These are phyloP conservation scores for Venusia cambrica DNA, from an alignment of 2,888 invertebrate genomes.

Conservation along the genomic window DNA sequence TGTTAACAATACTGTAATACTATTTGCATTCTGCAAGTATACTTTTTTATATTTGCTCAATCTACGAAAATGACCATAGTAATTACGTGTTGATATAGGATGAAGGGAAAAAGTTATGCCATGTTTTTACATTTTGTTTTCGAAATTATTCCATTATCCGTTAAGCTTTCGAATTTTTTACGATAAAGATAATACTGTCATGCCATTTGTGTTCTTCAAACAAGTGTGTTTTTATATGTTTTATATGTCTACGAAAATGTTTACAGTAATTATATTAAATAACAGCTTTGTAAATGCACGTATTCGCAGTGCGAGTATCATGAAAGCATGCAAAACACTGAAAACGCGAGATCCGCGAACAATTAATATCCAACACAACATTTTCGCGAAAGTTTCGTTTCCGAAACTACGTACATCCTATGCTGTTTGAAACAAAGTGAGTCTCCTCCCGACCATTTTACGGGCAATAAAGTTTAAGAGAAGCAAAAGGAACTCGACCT, in stretches of 20 bases:
- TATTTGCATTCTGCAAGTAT: slow-evolving; percentile 34
- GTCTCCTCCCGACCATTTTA: slow-evolving; percentile 61
- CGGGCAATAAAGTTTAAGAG: slow-evolving; percentile 54
- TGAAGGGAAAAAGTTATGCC: slow-evolving; percentile 50
- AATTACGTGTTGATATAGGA: slow-evolving; percentile 43
- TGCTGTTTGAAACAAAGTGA: slow-evolving; percentile 59
- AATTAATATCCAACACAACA: slow-evolving; percentile 68
- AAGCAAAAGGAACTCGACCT: slow-evolving; percentile 43
- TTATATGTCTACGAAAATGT: slow-evolving; percentile 30
- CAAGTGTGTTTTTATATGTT: slow-evolving; percentile 37
- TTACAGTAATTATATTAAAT: slow-evolving; percentile 40
- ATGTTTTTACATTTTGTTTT: slow-evolving; percentile 52
- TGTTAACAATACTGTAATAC: slow-evolving; percentile 42
- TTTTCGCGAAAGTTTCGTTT: slow-evolving; percentile 66
- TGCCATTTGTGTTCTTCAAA: slow-evolving; percentile 34
- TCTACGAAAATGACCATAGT: slow-evolving; percentile 34
- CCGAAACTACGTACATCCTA: slow-evolving; percentile 56
- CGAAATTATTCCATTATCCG: slow-evolving; percentile 40
- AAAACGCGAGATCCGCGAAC: slow-evolving; percentile 47
- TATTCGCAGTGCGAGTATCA: slow-evolving; percentile 36
- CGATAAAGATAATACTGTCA: slow-evolving; percentile 41
- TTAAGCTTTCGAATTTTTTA: slow-evolving; percentile 36
- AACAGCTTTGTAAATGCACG: slow-evolving; percentile 33
- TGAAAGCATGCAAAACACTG: slow-evolving; percentile 43
- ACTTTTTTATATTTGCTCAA: slow-evolving; percentile 36